phyloP scores from a whole-genome alignment of 2,888 invertebrate species.

The Gymnosoma rotundatum region DNA sequence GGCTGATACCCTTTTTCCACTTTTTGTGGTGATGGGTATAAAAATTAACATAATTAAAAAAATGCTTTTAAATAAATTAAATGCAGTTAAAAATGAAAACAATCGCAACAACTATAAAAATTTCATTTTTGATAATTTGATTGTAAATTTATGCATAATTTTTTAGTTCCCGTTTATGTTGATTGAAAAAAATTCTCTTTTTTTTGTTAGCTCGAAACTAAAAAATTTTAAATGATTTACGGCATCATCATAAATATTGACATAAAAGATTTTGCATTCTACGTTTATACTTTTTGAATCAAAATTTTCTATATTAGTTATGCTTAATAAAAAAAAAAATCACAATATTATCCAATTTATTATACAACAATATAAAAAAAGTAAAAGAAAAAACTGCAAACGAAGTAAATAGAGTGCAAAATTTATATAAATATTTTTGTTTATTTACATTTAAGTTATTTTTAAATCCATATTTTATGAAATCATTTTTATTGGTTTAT shows the following conservation, averaged over 20 bases:
- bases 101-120: too few relatives aligned
- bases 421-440: constrained; percentile 67
- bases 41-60: too few relatives aligned
- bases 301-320: constrained; percentile 45
- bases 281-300: constrained; percentile 33
- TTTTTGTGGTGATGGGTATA: too few relatives aligned
- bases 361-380: neutral
- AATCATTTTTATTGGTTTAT: constrained; percentile 60
- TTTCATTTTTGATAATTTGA: too few relatives aligned
- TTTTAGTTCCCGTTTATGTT: constrained; percentile 1
- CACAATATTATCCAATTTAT: constrained; percentile 47
- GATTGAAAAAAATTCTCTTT: neutral
- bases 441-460: constrained; percentile 64
- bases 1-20: too few relatives aligned
- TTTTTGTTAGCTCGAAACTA: neutral
- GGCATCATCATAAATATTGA: constrained; percentile 33
- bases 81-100: too few relatives aligned
- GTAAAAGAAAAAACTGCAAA: constrained; percentile 18
- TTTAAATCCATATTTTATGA: constrained; percentile 66
- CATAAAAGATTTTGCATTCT: constrained; percentile 33
- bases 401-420: constrained; percentile 52
- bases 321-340: constrained; percentile 22
- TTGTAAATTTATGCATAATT: neutral
- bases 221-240: constrained; percentile 14
- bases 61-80: too few relatives aligned